These are phyloP conservation scores for Elmis aenea DNA, from an alignment of 2,888 invertebrate genomes.

Conservation along the genomic window DNA sequence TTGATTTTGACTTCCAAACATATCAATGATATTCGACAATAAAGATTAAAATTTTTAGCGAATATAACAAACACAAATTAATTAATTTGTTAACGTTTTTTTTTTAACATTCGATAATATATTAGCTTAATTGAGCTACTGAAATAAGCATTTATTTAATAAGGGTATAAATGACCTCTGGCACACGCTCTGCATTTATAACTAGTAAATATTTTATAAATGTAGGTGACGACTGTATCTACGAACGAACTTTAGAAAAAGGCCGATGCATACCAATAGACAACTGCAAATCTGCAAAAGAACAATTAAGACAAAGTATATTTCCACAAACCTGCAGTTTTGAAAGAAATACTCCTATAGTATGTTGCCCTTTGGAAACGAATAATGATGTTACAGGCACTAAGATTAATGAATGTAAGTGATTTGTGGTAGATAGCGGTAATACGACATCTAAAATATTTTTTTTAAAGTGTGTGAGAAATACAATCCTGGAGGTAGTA, in stretches of 20 bases:
- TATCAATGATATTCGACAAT: too few species aligned
- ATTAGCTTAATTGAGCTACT: too few species aligned
- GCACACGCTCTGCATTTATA: too few species aligned
- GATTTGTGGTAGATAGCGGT: background rate
- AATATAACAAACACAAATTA: too few species aligned
- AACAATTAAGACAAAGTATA: constrained; percentile 18
- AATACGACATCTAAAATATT: background rate
- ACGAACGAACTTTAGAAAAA: constrained; percentile 6
- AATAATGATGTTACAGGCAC: background rate
- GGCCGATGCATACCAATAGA: constrained; percentile 28
- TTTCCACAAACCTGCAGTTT: constrained; percentile 32
- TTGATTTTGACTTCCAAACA: too few species aligned
- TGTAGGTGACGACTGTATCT: constrained; percentile 13
- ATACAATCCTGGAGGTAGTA: too few species aligned
- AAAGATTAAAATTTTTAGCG: too few species aligned
- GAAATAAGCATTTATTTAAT: too few species aligned
- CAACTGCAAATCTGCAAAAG: constrained; percentile 27
- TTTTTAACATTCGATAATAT: too few species aligned
- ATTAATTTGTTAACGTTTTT: too few species aligned
- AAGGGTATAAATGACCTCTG: too few species aligned
- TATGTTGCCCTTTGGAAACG: constrained; percentile 27
- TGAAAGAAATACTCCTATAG: constrained; percentile 26
- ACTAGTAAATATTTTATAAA: too few species aligned
- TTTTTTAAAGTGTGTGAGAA: background rate
- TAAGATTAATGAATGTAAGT: background rate